phyloP scores from a whole-genome alignment of 1,140 invertebrate species.

The Apis cerana region DNA sequence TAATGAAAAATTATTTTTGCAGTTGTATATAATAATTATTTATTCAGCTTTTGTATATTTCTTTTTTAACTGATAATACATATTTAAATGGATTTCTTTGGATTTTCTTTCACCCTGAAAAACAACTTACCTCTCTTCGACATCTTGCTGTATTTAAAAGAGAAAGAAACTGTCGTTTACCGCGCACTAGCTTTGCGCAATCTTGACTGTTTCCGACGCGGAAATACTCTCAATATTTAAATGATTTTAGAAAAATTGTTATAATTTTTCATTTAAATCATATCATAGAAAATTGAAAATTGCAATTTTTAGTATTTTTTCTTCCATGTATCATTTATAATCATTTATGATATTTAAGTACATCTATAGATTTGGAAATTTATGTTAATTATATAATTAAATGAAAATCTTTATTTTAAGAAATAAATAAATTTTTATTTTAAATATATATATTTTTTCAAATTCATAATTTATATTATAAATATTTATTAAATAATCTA shows the following conservation, averaged over 20 bases:
- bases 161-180: constrained; percentile 43
- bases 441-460: not conserved
- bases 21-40: not conserved
- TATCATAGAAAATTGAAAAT: too few relatives aligned
- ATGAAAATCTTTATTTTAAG: not conserved
- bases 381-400: not conserved
- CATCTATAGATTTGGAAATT: not conserved
- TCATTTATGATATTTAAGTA: not conserved
- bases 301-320: not conserved
- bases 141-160: constrained; percentile 80
- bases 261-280: not conserved
- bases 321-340: not conserved
- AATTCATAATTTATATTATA: not conserved
- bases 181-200: constrained; percentile 51
- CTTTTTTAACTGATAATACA: constrained; percentile 23
- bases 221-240: constrained; percentile 1
- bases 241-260: not conserved
- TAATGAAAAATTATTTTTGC: constrained; percentile 58
- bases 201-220: constrained; percentile 31
- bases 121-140: constrained; percentile 82
- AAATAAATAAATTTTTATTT: not conserved
- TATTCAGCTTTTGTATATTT: not conserved
- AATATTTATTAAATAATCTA: too few relatives aligned
- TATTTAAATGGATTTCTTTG: constrained; percentile 66
- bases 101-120: constrained; percentile 66